Evolutionary conservation across 35 echinoderm and acorn worm genomes (phyloP).

Genomic region (Nesometra sesokonis): DNA sequence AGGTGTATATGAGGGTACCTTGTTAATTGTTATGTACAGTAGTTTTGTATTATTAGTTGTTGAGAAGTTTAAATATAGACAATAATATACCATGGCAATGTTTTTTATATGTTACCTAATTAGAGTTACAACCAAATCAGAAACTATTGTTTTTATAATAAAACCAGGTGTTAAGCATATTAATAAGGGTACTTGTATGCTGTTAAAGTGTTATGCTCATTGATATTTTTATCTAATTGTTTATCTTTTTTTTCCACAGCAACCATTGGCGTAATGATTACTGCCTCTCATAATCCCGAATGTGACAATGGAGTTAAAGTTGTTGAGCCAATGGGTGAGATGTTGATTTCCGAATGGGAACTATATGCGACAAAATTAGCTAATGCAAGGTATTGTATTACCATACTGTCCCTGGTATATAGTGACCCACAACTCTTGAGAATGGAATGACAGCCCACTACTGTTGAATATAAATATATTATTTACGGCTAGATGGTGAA

Average conservation of each 20-base stretch:
- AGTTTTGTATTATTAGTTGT: too few relatives aligned
- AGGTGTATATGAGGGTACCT: too few relatives aligned
- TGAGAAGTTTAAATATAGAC: too few relatives aligned
- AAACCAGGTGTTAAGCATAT: not conserved
- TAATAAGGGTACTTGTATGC: not conserved
- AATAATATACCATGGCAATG: too few relatives aligned
- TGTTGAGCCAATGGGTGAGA: conserved; percentile 90
- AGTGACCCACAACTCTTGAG: too few relatives aligned
- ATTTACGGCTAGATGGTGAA: too few relatives aligned
- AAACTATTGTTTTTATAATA: not conserved
- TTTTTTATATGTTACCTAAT: too few relatives aligned
- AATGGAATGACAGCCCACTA: too few relatives aligned
- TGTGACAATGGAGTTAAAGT: conserved; percentile 83
- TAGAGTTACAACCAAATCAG: not conserved
- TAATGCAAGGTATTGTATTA: conserved; percentile 77
- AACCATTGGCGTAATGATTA: conserved; percentile 89
- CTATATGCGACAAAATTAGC: conserved; percentile 48
- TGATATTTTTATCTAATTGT: not conserved
- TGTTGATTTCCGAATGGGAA: conserved; percentile 65
- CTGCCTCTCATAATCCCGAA: conserved; percentile 90
- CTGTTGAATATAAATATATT: too few relatives aligned
- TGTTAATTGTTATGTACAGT: too few relatives aligned
- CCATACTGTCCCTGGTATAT: too few relatives aligned
- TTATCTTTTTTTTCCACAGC: conserved; percentile 3
- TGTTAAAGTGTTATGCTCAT: not conserved